A percentile compares a stretch with the other conserved stretches of the same genome.
phyloP scores from a whole-genome alignment of 2,797 vertebrate genomes.

The Takifugu ocellatus region DNA sequence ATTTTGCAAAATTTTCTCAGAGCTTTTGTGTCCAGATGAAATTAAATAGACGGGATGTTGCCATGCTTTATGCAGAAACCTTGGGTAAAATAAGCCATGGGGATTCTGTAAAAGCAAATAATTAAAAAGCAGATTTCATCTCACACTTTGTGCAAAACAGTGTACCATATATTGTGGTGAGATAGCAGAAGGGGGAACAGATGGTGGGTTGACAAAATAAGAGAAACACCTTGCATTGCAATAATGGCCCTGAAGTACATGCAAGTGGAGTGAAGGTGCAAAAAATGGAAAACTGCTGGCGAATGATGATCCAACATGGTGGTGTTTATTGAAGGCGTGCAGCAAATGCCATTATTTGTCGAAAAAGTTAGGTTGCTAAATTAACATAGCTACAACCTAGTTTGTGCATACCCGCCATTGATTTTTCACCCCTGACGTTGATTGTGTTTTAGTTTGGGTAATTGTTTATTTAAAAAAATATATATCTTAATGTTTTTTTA shows the following conservation, averaged over 20 bases:
- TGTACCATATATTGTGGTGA: not conserved
- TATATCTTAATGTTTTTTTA: constrained; percentile 3
- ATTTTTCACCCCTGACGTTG: too few relatives aligned
- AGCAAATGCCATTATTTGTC: too few relatives aligned
- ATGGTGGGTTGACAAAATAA: constrained; percentile 4
- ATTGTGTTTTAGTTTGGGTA: constrained; percentile 2
- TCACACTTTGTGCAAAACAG: not conserved
- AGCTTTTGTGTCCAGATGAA: constrained; percentile 14
- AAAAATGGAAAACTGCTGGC: too few relatives aligned
- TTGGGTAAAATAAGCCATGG: not conserved
- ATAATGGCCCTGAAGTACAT: not conserved
- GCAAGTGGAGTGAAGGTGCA: not conserved
- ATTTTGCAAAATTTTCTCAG: constrained; percentile 6
- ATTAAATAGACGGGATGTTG: constrained; percentile 2
- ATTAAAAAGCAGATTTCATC: constrained; percentile 10
- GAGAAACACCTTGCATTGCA: not conserved
- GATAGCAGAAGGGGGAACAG: not conserved
- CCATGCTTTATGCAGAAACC: not conserved
- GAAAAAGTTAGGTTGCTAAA: too few relatives aligned
- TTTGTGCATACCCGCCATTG: too few relatives aligned
- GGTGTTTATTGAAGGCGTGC: too few relatives aligned
- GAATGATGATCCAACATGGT: too few relatives aligned
- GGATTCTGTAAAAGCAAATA: constrained; percentile 6
- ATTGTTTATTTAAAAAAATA: not conserved
- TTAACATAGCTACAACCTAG: too few relatives aligned